Evolutionary conservation across 1,140 invertebrate species (phyloP), one percentile per base, ranked within the genome.

Genomic region (Anoplolepis gracilipes): DNA sequence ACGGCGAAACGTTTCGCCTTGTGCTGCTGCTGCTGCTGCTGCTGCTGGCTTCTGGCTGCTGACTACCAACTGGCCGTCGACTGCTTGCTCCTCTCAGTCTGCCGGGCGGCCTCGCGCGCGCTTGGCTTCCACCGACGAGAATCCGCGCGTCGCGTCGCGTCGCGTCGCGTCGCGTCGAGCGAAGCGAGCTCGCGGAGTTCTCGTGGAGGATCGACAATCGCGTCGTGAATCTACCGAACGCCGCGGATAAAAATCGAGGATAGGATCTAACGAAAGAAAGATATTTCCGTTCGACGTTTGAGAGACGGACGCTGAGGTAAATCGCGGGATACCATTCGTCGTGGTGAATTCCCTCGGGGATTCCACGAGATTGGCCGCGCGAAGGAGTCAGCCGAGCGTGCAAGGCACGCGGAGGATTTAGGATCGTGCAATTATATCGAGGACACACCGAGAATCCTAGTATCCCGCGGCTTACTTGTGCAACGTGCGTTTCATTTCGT

Each of bases 1-100:
- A 89, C 88, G 78, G 88, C 76, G 77, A 90, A 90, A 90, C 88
- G 89, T 90, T 85, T 87, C 89, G 88, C 62, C 85, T 87, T 79
- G 78, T 89, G 87, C 87, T 84, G 88, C 88, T 70, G 87, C 87
- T 70, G 78, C 86, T 82, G 86, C 79, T 49, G 57, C n/a, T n/a
- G 67, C 55, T 88, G 75, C 55, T 77, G 82, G 76, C 76, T 78
- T 85, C 87, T 84, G 87, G 73, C 85, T 86, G 64, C 33, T 61
- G 72, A 62, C 81, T 76, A 65, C 46, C 85, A 88, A 85, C 87
- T 77, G 46, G 46, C 46, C 46, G 85, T 81, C 84, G 85, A 67
- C 62, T 62, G 65, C 46, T 59, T 55, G 73, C 46, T 59, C 53
- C 86, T 90, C 85, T 91, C 88, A 92, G 88, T 92, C 88, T 91